These are phyloP conservation scores for Setipinna tenuifilis DNA, from an alignment of 2,797 vertebrate species.

Conservation along the genomic window DNA sequence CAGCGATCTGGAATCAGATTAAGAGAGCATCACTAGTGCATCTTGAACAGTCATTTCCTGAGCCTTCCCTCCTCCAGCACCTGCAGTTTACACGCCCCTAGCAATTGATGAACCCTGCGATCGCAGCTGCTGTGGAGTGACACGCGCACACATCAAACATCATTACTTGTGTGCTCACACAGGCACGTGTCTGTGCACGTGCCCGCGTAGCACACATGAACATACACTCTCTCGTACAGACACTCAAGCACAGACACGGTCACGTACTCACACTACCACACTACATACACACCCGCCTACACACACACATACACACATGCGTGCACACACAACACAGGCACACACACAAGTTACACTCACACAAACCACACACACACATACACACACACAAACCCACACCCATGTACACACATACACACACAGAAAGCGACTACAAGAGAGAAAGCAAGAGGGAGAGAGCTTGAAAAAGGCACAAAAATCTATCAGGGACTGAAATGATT, in stretches of 20 bases:
- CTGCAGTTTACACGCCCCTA: constrained; percentile 10
- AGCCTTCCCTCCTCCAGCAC: neutral
- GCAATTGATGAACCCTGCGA: constrained; percentile 14
- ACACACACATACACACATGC: neutral
- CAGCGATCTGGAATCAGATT: constrained; percentile 12
- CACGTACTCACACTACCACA: neutral
- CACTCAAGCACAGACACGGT: neutral
- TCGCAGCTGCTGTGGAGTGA: neutral
- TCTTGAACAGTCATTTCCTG: constrained; percentile 21
- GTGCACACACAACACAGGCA: neutral
- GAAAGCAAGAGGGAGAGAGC: neutral
- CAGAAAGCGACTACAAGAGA: neutral
- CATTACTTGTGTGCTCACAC: neutral
- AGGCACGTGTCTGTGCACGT: neutral
- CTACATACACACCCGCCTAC: neutral
- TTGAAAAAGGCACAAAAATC: constrained; percentile 3
- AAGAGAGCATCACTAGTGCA: constrained; percentile 8
- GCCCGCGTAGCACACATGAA: neutral
- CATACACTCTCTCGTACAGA: neutral
- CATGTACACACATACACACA: neutral
- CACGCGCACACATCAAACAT: constrained; percentile 3
- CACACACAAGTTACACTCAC: neutral
- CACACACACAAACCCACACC: neutral
- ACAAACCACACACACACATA: neutral
- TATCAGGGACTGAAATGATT: constrained; percentile 10